Conservation (phyloP, 2,888 invertebrate species). For the Isoperla grammatica region DNA sequence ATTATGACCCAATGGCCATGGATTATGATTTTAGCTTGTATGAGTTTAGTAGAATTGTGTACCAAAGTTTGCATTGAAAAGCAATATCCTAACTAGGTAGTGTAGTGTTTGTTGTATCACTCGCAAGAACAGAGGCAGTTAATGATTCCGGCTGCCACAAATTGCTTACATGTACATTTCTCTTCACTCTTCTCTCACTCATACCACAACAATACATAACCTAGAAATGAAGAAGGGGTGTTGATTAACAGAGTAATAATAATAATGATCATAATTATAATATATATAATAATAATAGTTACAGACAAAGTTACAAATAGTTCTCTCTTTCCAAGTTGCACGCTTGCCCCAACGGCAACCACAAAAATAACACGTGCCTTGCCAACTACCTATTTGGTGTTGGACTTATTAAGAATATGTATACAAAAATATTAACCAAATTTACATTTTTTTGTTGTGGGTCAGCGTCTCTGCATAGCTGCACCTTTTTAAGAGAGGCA, state of each 20-base stretch:
- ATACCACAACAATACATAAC: conserved; percentile 25
- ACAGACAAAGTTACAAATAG: conserved; percentile 30
- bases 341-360: conserved; percentile 22
- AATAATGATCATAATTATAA: conserved; percentile 20
- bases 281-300: conserved; percentile 25
- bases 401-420: conserved; percentile 28
- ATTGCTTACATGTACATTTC: no score
- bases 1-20: no score
- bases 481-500: conserved; percentile 1
- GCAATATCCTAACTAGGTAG: no score
- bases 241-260: conserved; percentile 14
- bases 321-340: conserved; percentile 22
- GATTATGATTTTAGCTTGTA: no score
- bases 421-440: conserved; percentile 32
- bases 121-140: no score
- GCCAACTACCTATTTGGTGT: conserved; percentile 19
- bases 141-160: no score
- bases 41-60: no score
- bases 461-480: conserved; percentile 14
- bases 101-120: no score
- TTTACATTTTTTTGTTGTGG: conserved; percentile 29
- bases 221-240: conserved; percentile 23
- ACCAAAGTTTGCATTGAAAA: no score
- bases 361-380: conserved; percentile 27
- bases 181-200: no score